phyloP scores from a whole-genome alignment of 64 coral and sea anemone genomes.

The Pocillopora damicornis region DNA sequence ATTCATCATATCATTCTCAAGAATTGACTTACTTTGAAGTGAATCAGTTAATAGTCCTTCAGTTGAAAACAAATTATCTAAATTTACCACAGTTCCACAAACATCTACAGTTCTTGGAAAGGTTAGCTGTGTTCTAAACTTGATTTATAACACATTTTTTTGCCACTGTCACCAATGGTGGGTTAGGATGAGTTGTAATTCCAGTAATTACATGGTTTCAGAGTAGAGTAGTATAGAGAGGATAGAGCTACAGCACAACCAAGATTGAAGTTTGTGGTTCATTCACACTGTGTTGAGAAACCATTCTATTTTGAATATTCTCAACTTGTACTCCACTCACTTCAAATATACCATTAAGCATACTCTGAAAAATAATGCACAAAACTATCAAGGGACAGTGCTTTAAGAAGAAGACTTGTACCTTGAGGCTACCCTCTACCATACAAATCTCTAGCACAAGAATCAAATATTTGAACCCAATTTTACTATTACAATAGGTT shows the following conservation, averaged over 20 bases:
- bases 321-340: conserved; percentile 28
- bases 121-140: neutral
- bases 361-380: conserved; percentile 41
- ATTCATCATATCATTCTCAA: neutral
- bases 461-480: conserved; percentile 34
- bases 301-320: conserved; percentile 32
- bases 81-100: neutral
- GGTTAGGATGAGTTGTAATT: too few relatives aligned
- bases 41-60: conserved; percentile 20
- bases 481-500: conserved; percentile 34
- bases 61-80: conserved; percentile 5
- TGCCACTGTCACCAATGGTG: too few relatives aligned
- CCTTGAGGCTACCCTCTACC: conserved; percentile 28
- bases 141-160: too few relatives aligned
- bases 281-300: neutral
- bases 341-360: neutral
- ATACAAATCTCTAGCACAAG: conserved; percentile 32
- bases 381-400: conserved; percentile 18
- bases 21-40: neutral
- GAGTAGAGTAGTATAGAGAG: too few relatives aligned
- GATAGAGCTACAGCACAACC: conserved; percentile 29
- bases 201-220: too few relatives aligned
- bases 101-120: too few relatives aligned
- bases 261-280: neutral
- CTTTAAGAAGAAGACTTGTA: conserved; percentile 46